A percentile compares a stretch with the other conserved stretches of the same genome.
Evolutionary conservation across 2,797 vertebrate species (phyloP).

Genomic region (Bucorvus abyssinicus): DNA sequence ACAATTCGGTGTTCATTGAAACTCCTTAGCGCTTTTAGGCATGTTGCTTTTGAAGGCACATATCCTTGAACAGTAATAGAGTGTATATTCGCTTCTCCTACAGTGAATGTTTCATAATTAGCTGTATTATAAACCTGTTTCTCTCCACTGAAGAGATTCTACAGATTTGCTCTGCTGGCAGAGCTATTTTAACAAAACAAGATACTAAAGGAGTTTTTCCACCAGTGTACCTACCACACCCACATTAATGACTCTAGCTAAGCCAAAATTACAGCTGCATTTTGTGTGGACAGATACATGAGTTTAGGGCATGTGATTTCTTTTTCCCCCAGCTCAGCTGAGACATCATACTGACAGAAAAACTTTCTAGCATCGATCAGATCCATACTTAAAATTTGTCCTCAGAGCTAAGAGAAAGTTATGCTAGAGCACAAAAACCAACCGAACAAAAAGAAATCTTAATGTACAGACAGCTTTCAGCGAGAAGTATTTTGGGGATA

Average conservation of each 20-base stretch:
- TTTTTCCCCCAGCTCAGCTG: not conserved
- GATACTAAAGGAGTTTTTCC: not conserved
- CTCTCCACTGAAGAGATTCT: not conserved
- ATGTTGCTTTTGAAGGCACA: not conserved
- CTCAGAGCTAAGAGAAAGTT: not conserved
- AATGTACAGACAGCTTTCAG: not conserved
- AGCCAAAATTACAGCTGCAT: not conserved
- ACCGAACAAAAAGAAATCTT: not conserved
- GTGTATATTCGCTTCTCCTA: not conserved
- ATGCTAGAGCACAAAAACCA: not conserved
- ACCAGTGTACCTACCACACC: not conserved
- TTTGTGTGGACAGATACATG: not conserved
- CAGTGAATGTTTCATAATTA: not conserved
- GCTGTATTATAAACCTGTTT: not conserved
- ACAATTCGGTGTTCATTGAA: not conserved
- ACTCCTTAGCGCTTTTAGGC: not conserved
- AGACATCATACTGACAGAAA: not conserved
- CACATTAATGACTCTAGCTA: not conserved
- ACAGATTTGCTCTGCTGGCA: not conserved
- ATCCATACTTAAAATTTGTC: not conserved
- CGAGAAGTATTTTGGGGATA: not conserved
- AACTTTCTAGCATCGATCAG: not conserved
- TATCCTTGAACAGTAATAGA: not conserved
- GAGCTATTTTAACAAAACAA: conserved; percentile 7
- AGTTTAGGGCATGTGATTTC: not conserved